Evolutionary conservation across 2,888 invertebrate species (phyloP).

Genomic region (Meandrusa payeni): DNA sequence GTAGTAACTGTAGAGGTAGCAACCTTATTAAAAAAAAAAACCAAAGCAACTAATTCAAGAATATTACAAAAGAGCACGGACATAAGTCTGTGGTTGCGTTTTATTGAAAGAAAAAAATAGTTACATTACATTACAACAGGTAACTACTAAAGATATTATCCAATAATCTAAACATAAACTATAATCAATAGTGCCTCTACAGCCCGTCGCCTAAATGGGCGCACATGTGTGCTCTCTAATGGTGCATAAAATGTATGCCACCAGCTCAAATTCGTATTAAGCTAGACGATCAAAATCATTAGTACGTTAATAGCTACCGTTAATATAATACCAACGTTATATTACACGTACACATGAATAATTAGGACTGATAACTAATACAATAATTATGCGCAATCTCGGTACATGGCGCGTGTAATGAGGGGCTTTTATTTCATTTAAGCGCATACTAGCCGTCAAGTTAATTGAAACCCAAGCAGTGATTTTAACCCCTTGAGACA

Average conservation of each 20-base stretch:
- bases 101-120: no score
- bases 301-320: conserved; percentile 28
- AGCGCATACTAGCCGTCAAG: no score
- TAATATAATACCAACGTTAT: conserved; percentile 25
- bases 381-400: neutral
- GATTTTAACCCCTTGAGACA: no score
- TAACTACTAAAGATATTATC: conserved; percentile 20
- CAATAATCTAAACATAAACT: conserved; percentile 18
- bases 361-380: conserved; percentile 21
- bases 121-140: no score
- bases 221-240: conserved; percentile 33
- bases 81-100: no score
- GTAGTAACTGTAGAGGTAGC: no score
- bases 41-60: no score
- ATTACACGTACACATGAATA: conserved; percentile 26
- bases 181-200: conserved; percentile 20
- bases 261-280: conserved; percentile 26
- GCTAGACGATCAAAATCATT: conserved; percentile 30
- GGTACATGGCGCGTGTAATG: no score
- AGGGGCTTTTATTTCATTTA: no score
- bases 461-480: no score
- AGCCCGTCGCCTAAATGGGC: conserved; percentile 28
- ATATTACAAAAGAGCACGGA: no score
- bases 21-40: no score
- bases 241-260: conserved; percentile 33